Percentiles rank a stretch among this genome's conserved stretches.
Evolutionary conservation across 1,140 invertebrate species (phyloP).

Genomic region (Rhagoletis zephyria): DNA sequence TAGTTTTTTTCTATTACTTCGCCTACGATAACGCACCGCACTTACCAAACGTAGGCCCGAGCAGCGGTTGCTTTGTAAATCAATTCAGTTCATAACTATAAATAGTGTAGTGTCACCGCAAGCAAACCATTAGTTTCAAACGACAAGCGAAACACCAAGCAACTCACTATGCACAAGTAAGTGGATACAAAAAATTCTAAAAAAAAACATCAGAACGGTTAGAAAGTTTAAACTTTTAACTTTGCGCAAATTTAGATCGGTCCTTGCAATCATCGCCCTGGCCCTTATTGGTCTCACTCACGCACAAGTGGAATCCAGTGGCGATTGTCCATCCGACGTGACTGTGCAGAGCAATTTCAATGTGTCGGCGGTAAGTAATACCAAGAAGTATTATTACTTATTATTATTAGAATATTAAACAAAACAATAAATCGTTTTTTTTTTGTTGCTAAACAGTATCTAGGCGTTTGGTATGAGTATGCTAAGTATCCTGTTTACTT

Average conservation of each 20-base stretch:
- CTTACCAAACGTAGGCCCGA: background rate
- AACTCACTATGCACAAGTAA: background rate
- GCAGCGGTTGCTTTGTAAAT: background rate
- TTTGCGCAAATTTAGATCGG: background rate
- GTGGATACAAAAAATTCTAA: background rate
- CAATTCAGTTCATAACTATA: background rate
- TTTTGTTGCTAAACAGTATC: conserved; percentile 71
- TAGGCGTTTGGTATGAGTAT: conserved; percentile 84
- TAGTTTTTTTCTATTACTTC: too few relatives aligned
- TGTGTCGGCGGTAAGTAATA: background rate
- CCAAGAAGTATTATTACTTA: too few relatives aligned
- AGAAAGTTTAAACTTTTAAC: background rate
- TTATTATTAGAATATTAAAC: too few relatives aligned
- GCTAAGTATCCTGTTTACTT: conserved; percentile 83
- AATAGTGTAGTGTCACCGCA: background rate
- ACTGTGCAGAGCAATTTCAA: conserved; percentile 22
- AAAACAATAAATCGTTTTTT: background rate
- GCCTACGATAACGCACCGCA: background rate
- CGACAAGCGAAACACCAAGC: background rate
- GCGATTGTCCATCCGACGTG: conserved; percentile 46
- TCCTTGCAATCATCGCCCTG: background rate
- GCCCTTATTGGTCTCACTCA: background rate
- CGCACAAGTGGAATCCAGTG: conserved; percentile 19
- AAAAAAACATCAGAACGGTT: background rate
- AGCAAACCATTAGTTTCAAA: background rate